These are phyloP conservation scores for Megaustenia siamemsis DNA, from an alignment of 2,888 invertebrate species.

Conservation along the genomic window DNA sequence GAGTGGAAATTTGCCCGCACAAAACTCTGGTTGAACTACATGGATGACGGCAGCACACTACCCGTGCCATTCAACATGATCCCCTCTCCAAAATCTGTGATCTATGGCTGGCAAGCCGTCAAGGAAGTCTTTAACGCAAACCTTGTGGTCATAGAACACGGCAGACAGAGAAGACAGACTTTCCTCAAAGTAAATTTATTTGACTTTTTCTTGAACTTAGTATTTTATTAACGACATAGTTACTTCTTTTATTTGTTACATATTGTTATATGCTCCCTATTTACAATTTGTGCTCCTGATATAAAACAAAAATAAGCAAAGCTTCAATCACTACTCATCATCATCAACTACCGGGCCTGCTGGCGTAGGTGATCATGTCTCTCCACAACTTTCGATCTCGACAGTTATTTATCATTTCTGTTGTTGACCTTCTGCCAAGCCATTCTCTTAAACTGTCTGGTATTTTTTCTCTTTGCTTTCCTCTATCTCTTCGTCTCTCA, in stretches of 20 bases:
- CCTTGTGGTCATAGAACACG: conserved; percentile 65
- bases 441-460: too few species aligned
- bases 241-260: neutral
- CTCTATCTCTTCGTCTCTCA: too few species aligned
- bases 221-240: neutral
- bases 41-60: conserved; percentile 86
- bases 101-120: conserved; percentile 68
- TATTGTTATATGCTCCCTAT: neutral
- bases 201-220: neutral
- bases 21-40: conserved; percentile 87
- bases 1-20: conserved; percentile 90
- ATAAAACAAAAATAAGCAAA: neutral
- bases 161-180: conserved; percentile 73
- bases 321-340: too few species aligned
- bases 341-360: too few species aligned
- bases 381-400: too few species aligned
- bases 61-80: conserved; percentile 87
- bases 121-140: conserved; percentile 64
- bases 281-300: neutral
- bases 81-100: conserved; percentile 78
- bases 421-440: too few species aligned
- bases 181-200: conserved; percentile 75
- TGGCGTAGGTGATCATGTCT: too few species aligned
- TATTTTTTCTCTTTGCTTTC: too few species aligned
- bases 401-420: too few species aligned